phyloP scores from a whole-genome alignment of 2,113 vertebrate genomes.

The Antechinus stuartii region DNA sequence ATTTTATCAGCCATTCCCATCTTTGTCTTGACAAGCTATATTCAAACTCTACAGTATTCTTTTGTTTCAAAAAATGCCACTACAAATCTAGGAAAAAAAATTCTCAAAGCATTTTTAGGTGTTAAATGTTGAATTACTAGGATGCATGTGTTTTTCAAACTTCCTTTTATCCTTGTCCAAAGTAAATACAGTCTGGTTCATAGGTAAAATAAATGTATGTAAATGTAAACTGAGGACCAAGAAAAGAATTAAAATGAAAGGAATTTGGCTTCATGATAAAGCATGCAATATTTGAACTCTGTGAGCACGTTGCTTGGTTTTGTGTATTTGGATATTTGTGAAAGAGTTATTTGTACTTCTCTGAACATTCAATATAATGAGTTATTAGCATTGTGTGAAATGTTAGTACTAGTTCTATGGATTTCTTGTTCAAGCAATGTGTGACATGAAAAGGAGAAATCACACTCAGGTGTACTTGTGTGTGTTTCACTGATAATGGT shows the following conservation, averaged over 20 bases:
- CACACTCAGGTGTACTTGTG: slow-evolving; percentile 32
- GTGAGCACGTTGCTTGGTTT: not conserved
- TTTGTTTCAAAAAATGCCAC: slow-evolving; percentile 20
- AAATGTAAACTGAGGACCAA: not conserved
- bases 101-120: not conserved
- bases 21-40: slow-evolving; percentile 30
- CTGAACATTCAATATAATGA: slow-evolving; percentile 23
- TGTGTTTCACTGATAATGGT: slow-evolving; percentile 53
- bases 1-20: slow-evolving; percentile 43
- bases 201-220: slow-evolving; percentile 46
- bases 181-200: slow-evolving; percentile 44
- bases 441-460: not conserved
- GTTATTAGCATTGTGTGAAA: slow-evolving; percentile 37
- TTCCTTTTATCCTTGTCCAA: slow-evolving; percentile 35
- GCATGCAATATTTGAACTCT: slow-evolving; percentile 25
- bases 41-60: not conserved
- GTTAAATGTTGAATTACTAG: slow-evolving; percentile 11
- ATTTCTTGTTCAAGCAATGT: slow-evolving; percentile 31
- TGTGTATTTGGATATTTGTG: not conserved
- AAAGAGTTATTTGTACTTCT: slow-evolving; percentile 26
- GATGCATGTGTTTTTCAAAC: slow-evolving; percentile 22
- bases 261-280: slow-evolving; percentile 8
- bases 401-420: slow-evolving; percentile 26
- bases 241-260: not conserved
- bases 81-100: not conserved